These are phyloP conservation scores for Anser cygnoides DNA, from an alignment of 2,113 vertebrate species.

Conservation along the genomic window DNA sequence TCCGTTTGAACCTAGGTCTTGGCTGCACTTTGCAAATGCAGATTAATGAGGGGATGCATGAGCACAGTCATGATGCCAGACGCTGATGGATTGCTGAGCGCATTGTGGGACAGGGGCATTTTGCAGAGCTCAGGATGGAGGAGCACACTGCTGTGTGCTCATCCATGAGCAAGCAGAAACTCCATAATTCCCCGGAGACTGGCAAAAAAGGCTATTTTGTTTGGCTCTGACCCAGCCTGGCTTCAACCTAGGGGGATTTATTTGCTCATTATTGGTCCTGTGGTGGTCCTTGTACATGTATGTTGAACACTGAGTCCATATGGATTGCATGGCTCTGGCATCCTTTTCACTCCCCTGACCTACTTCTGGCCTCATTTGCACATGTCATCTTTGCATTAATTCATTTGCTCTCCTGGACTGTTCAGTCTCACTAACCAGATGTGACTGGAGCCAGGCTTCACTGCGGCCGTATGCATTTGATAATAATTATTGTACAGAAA, in stretches of 20 bases:
- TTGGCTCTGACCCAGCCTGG: accelerated
- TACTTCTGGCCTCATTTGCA: conserved; percentile 2
- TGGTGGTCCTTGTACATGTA: accelerated
- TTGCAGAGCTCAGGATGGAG: neutral
- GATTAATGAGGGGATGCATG: neutral
- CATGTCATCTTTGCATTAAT: accelerated
- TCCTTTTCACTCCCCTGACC: neutral
- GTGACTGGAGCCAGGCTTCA: accelerated
- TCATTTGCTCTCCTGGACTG: neutral
- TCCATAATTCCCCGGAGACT: accelerated
- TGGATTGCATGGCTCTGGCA: accelerated
- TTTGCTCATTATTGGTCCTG: neutral
- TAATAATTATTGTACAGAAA: neutral
- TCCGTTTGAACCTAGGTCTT: accelerated
- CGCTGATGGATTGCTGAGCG: no score
- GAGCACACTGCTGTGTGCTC: neutral
- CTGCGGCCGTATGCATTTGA: accelerated
- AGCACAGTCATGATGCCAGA: no score
- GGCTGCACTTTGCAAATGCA: accelerated
- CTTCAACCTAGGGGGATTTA: accelerated
- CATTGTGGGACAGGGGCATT: neutral
- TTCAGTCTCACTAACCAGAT: neutral
- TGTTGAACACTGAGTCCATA: accelerated
- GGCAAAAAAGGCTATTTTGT: neutral
- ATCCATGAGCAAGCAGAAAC: neutral